Evolutionary conservation across 2,888 invertebrate genomes (phyloP), one percentile per base, ranked within the genome.

Genomic region (Heteromurus nitidus): DNA sequence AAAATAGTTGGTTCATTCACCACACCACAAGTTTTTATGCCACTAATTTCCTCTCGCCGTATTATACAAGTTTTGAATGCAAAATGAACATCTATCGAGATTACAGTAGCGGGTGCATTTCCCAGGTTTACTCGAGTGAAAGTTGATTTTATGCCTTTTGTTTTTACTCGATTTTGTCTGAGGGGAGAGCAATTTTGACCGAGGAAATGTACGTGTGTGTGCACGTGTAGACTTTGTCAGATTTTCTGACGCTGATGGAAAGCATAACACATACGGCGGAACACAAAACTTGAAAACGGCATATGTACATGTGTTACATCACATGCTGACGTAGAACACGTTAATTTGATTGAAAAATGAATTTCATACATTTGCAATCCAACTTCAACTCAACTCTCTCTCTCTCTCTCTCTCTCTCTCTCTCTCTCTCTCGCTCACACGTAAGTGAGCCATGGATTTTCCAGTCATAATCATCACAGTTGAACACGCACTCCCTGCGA

Each of bases 291-390:
- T n/a, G n/a, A n/a, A n/a, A n/a, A n/a, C 36, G 13, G 36, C 5
- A 36, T 36, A 36, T 9, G 13, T 36, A 36, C 36, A 36, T 36
- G 13, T 36, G 36, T 36, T 36, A 36, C 36, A 36, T 36, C 7
- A 36, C 7, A 36, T 62, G 31, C 47, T 47, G 26, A 47, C 28
- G 50, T 50, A 20, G 50, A 2, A 20, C 16, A 50, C 20, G 50
- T 70, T 36, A n/a, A 31, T 55, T 55, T 70, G 69, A 70, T 70
- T 70, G 69, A 70, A 70, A 70, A 70, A 70, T 70, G 67, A 68
- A 68, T 68, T 68, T 50, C 16, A 22, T 65, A 26, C 13, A 13
- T 36, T n/a, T n/a, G n/a, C n/a, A n/a, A n/a, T n/a, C n/a, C n/a
- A n/a, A n/a, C n/a, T n/a, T n/a, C n/a, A n/a, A n/a, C n/a, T n/a